Percentiles rank a stretch among this genome's conserved stretches.
Conservation (phyloP, 2,888 invertebrate genomes). For the Cataglyphis rosenhaueri region DNA sequence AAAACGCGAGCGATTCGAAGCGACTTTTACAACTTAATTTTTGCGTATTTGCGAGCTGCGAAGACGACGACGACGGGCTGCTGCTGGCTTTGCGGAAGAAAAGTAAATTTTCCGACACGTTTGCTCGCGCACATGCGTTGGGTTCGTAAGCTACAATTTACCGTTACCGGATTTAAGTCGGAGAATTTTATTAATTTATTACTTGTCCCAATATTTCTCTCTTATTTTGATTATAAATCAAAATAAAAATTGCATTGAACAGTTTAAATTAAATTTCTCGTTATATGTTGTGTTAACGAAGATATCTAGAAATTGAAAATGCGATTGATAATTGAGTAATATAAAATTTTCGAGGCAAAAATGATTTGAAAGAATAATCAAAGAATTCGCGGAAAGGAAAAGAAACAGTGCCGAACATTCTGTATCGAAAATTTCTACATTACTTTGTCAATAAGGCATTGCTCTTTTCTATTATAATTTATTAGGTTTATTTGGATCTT, state of each 20-base stretch:
- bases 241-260: neutral
- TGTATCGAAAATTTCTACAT: slow-evolving; percentile 4
- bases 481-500: slow-evolving; percentile 36
- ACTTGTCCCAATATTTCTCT: neutral
- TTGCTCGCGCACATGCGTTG: slow-evolving; percentile 41
- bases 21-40: slow-evolving; percentile 57
- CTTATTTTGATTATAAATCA: neutral
- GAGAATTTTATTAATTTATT: slow-evolving; percentile 44
- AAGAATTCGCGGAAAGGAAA: neutral
- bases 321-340: neutral
- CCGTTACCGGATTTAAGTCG: slow-evolving; percentile 8
- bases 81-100: slow-evolving; percentile 44
- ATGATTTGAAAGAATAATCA: neutral
- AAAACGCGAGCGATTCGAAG: slow-evolving; percentile 52
- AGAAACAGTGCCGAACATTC: neutral
- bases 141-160: slow-evolving; percentile 39
- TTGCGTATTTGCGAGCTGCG: slow-evolving; percentile 53
- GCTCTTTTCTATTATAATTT: slow-evolving; percentile 34
- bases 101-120: slow-evolving; percentile 56
- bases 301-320: neutral
- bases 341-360: neutral
- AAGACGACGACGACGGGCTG: slow-evolving; percentile 15
- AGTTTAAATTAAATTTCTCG: neutral
- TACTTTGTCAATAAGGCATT: slow-evolving; percentile 23
- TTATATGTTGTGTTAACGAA: neutral